Evolutionary conservation across 2,113 vertebrate species (phyloP).

Genomic region (Parus major): DNA sequence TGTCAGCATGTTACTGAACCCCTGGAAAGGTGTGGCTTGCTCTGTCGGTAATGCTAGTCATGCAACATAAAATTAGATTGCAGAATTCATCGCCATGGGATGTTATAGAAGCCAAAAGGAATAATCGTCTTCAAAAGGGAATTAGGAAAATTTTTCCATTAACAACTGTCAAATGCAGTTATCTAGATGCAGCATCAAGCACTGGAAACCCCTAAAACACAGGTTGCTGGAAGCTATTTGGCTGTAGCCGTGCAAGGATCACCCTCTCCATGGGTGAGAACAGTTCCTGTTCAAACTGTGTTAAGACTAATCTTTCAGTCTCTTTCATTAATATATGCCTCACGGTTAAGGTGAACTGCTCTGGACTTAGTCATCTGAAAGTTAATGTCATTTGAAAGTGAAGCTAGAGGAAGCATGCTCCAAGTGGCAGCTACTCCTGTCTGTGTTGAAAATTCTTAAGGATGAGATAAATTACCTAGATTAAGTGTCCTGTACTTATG

Average conservation of each 20-base stretch:
- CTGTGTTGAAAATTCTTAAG: background rate
- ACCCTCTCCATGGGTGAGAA: background rate
- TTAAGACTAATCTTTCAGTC: background rate
- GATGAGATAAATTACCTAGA: background rate
- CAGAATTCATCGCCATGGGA: slow-evolving; percentile 17
- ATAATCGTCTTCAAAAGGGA: background rate
- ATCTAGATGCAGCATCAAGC: background rate
- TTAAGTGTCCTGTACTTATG: background rate
- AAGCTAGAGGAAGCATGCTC: background rate
- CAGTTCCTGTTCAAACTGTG: background rate
- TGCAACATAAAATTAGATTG: background rate
- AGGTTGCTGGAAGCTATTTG: background rate
- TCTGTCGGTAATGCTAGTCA: background rate
- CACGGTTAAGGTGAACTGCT: background rate
- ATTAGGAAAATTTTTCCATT: background rate
- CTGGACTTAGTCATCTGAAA: background rate
- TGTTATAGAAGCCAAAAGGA: background rate
- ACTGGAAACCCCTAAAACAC: background rate
- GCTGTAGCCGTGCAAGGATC: background rate
- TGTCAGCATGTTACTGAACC: slow-evolving; percentile 8
- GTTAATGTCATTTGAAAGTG: background rate
- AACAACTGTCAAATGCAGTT: background rate
- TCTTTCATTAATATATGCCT: background rate
- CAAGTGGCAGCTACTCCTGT: background rate
- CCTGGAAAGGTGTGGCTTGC: background rate